Evolutionary conservation across 1,140 invertebrate genomes (phyloP), one percentile per base, ranked within the genome.

Genomic region (Lepidurus packardi): DNA sequence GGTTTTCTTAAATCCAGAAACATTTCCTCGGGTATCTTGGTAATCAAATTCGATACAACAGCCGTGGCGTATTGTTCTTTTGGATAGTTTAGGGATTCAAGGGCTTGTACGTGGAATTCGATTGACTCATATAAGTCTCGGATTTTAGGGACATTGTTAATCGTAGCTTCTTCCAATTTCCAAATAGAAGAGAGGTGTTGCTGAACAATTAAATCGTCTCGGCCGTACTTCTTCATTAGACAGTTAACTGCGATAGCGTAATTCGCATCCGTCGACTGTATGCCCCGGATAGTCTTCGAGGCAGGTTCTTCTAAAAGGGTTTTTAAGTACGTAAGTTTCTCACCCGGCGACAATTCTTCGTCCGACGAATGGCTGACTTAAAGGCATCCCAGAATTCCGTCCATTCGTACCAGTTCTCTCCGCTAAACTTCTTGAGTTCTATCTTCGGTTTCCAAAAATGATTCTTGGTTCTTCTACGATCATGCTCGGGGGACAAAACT

Each of bases 61-160:
- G 45, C 45, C 16, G 45, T 47, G 45, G 45, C 45, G 45, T 47
- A 47, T 2, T 47, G 45, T 47, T 47, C 1, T 16, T 47, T 47
- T 47, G 45, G 45, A 47, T 1, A 47, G 16, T 47, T 47, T 16
- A 47, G 45, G 45, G 45, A 10, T 47, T 47, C 45, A 16, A 47
- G 45, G 45, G 45, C 45, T 16, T 47, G 45, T 2, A 47, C 45
- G 45, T 47, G 45, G 45, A 47, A 47, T 47, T 47, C 45, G 9
- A 47, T 16, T 47, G 45, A 47, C 45, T 47, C 45, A 47, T 47
- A 47, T 47, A 47, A 47, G 45, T 47, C 45, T 47, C 45, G 45
- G 16, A 47, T 9, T 47, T 47, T 47, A 47, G 45, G 45, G 16
- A 47, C 16, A 16, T 47, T 47, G 45, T 9, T 47, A 16, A 47